phyloP scores from a whole-genome alignment of 2,113 vertebrate genomes.

The Semnopithecus entellus region DNA sequence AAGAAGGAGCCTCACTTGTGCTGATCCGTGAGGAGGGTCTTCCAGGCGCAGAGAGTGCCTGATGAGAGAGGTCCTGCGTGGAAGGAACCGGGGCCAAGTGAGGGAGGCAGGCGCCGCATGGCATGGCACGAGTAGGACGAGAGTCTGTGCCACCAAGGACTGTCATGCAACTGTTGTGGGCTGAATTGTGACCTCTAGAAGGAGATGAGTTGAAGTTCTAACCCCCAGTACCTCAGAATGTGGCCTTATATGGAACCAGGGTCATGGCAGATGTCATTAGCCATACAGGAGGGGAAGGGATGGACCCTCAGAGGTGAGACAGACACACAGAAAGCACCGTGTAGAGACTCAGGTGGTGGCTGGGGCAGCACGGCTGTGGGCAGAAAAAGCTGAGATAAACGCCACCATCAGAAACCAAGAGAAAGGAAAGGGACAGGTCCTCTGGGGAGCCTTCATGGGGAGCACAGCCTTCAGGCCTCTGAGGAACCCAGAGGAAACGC shows the following conservation, averaged over 20 bases:
- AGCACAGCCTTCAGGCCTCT: not conserved
- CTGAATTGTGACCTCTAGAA: no score
- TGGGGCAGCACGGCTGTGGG: no score
- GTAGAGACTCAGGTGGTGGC: no score
- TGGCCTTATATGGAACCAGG: not conserved
- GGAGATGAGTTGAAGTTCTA: not conserved
- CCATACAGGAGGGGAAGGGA: not conserved
- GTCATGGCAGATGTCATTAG: no score
- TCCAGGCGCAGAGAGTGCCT: not conserved
- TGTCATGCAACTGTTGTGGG: not conserved
- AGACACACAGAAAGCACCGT: not conserved
- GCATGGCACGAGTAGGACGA: rapidly evolving
- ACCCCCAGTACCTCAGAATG: not conserved
- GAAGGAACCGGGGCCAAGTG: not conserved
- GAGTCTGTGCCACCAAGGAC: not conserved
- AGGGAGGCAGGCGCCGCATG: rapidly evolving
- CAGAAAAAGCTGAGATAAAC: not conserved
- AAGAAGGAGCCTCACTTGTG: not conserved
- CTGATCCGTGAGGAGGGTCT: no score
- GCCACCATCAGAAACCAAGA: not conserved
- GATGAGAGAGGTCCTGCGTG: not conserved
- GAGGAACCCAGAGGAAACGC: not conserved
- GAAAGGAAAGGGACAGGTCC: not conserved
- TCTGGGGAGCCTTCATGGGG: no score
- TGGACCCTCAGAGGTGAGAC: not conserved